Percentiles rank a stretch among this genome's conserved stretches.
Evolutionary conservation across 2,797 vertebrate species (phyloP).

Genomic region (Phoxinus dragarum): DNA sequence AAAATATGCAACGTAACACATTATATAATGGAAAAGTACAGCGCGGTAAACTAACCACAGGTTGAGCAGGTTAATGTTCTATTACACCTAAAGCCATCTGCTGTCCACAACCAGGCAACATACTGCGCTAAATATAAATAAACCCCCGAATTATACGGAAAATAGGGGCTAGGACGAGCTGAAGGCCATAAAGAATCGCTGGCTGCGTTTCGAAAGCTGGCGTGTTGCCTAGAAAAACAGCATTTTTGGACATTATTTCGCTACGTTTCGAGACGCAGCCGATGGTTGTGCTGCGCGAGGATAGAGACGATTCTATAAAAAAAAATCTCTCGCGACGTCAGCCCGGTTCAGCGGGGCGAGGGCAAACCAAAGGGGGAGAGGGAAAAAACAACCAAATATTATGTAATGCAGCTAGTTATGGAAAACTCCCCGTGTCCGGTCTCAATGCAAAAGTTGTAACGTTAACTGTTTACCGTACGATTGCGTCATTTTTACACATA

Average conservation of each 20-base stretch:
- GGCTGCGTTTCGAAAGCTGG: background rate
- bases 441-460: conserved; percentile 16
- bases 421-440: conserved; percentile 44
- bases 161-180: background rate
- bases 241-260: background rate
- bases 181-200: background rate
- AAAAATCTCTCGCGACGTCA: background rate
- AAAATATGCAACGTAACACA: conserved; percentile 51
- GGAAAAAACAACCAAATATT: conserved; percentile 36
- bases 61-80: conserved; percentile 51
- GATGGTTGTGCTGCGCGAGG: background rate
- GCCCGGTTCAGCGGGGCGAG: background rate
- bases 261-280: background rate
- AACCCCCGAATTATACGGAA: background rate
- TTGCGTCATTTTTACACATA: conserved; percentile 47
- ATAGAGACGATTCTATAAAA: too few relatives aligned
- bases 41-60: conserved; percentile 50
- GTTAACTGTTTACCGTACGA: conserved; percentile 11
- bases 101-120: background rate
- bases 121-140: conserved; percentile 8
- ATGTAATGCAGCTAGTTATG: conserved; percentile 50
- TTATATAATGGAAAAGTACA: conserved; percentile 64
- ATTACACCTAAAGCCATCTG: conserved; percentile 26
- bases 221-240: background rate
- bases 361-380: background rate